A percentile compares a stretch with the other conserved stretches of the same genome.
phyloP scores from a whole-genome alignment of 2,797 vertebrate genomes.

The Anguilla megastoma region DNA sequence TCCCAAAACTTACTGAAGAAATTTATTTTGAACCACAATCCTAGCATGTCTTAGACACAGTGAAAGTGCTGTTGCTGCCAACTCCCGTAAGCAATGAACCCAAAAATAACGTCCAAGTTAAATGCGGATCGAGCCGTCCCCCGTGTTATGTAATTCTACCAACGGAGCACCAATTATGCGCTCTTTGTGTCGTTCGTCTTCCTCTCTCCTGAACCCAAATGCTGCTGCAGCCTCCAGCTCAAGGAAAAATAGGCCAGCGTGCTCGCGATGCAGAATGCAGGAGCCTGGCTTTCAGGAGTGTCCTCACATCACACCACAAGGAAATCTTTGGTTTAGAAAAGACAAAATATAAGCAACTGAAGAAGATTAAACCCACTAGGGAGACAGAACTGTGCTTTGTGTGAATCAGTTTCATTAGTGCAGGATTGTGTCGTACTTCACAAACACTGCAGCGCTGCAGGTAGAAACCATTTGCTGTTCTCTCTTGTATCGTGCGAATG shows the following conservation, averaged over 20 bases:
- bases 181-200: slow-evolving; percentile 6
- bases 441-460: no score
- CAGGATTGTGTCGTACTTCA: no score
- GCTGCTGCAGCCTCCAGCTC: background rate
- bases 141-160: slow-evolving; percentile 9
- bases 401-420: no score
- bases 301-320: background rate
- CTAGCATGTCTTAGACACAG: background rate
- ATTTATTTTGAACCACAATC: background rate
- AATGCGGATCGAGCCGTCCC: background rate
- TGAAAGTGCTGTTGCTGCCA: background rate
- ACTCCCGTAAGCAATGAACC: slow-evolving; percentile 13
- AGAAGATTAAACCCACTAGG: background rate
- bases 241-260: slow-evolving; percentile 27
- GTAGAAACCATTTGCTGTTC: no score
- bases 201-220: background rate
- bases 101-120: slow-evolving; percentile 21
- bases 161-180: slow-evolving; percentile 29
- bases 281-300: slow-evolving; percentile 6
- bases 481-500: no score
- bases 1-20: background rate
- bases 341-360: background rate
- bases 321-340: background rate
- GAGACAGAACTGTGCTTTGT: background rate
- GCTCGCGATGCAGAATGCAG: background rate